phyloP scores from a whole-genome alignment of 1,140 invertebrate species.

The Brachionus asplanchnoidis region DNA sequence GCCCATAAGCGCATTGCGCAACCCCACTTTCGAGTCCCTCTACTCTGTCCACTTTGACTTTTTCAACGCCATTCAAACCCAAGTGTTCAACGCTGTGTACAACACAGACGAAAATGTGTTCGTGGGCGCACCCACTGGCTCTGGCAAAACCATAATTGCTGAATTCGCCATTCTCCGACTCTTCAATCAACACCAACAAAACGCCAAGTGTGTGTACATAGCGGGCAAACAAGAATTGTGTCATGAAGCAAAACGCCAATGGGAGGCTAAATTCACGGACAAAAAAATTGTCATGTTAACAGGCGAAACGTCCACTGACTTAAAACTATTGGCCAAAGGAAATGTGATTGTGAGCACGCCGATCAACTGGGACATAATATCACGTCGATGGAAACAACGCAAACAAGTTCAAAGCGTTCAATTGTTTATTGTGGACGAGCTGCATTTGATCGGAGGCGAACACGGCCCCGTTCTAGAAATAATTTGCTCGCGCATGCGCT shows the following conservation, averaged over 20 bases:
- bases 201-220: constrained; percentile 77
- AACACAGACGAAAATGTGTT: constrained; percentile 98
- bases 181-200: constrained; percentile 43
- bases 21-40: constrained; percentile 75
- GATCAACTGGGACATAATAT: constrained; percentile 97
- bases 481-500: constrained; percentile 91
- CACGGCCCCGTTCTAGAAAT: constrained; percentile 81
- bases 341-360: constrained; percentile 93
- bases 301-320: constrained; percentile 92
- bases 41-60: constrained; percentile 78
- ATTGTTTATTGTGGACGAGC: constrained; percentile 92
- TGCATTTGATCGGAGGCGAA: constrained; percentile 69
- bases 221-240: constrained; percentile 85
- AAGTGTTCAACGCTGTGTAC: constrained; percentile 97
- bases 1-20: constrained; percentile 72
- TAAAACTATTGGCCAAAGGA: constrained; percentile 74
- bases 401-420: constrained; percentile 94
- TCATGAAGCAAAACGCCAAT: constrained; percentile 73
- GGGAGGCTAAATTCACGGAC: constrained; percentile 81
- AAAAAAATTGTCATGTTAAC: constrained; percentile 86
- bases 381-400: constrained; percentile 93
- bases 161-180: constrained; percentile 91
- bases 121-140: constrained; percentile 92
- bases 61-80: constrained; percentile 98
- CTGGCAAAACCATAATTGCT: constrained; percentile 91